Conservation (phyloP, 2,797 vertebrate species). For the Toxotes lorentzi region DNA sequence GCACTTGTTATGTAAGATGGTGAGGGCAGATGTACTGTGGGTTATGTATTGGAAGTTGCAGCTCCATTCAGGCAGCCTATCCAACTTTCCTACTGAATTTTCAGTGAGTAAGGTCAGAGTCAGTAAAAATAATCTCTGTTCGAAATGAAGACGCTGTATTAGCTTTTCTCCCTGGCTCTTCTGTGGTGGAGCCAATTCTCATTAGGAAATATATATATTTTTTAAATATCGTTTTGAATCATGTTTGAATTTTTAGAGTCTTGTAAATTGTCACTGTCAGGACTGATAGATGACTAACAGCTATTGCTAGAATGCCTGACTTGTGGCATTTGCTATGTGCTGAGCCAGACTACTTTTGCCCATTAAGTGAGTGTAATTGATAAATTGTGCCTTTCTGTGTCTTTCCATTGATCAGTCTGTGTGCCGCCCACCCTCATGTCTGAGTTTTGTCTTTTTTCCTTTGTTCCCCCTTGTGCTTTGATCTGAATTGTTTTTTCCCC, state of each 20-base stretch:
- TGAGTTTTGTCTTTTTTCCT: constrained; percentile 10
- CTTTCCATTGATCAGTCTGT: constrained; percentile 48
- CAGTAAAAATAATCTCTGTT: background rate
- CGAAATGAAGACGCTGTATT: constrained; percentile 4
- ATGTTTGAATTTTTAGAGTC: constrained; percentile 5
- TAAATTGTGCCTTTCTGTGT: constrained; percentile 37
- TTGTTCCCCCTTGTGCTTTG: constrained; percentile 20
- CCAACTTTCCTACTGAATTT: constrained; percentile 44
- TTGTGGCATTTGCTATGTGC: constrained; percentile 25
- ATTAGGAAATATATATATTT: no score
- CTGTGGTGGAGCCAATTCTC: background rate
- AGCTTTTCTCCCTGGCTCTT: background rate
- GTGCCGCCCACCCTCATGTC: constrained; percentile 33
- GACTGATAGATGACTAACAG: constrained; percentile 44
- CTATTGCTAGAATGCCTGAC: constrained; percentile 25
- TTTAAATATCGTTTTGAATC: constrained; percentile 7
- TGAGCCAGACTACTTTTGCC: constrained; percentile 42
- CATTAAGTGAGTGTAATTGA: constrained; percentile 43
- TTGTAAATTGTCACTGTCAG: constrained; percentile 1
- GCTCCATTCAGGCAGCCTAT: constrained; percentile 20
- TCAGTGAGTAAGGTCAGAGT: constrained; percentile 19
- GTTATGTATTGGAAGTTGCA: constrained; percentile 22
- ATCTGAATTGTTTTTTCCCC: constrained; percentile 20
- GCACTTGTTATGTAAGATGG: constrained; percentile 56
- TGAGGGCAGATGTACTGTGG: constrained; percentile 3